Evolutionary conservation across 2,888 invertebrate genomes (phyloP).

Genomic region (Sipha maydis): DNA sequence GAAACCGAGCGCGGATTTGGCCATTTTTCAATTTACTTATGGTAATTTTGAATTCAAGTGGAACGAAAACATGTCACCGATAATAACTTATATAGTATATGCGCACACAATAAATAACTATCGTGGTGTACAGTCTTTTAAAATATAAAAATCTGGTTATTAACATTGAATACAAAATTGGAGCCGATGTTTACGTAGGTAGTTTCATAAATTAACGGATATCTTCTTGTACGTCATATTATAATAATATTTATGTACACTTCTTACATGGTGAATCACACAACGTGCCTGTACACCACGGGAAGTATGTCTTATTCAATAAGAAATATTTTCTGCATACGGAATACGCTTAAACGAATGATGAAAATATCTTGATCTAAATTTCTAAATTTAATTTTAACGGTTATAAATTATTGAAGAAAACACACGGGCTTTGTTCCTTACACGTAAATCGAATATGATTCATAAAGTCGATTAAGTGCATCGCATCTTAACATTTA

Average conservation of each 20-base stretch:
- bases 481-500: too few species aligned
- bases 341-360: too few species aligned
- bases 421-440: too few species aligned
- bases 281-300: not conserved
- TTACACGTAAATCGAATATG: too few species aligned
- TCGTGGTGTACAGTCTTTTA: not conserved
- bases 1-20: conserved; percentile 32
- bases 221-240: not conserved
- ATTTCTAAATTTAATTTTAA: too few species aligned
- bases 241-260: too few species aligned
- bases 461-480: too few species aligned
- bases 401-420: too few species aligned
- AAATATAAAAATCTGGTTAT: conserved; percentile 19
- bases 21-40: conserved; percentile 55
- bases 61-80: conserved; percentile 48
- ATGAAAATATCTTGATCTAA: too few species aligned
- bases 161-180: not conserved
- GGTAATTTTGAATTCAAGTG: conserved; percentile 51
- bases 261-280: too few species aligned
- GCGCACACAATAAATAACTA: not conserved
- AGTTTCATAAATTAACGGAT: not conserved
- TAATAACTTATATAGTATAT: conserved; percentile 1
- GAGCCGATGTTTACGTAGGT: not conserved
- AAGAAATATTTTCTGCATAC: too few species aligned
- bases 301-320: not conserved